A percentile compares a stretch with the other conserved stretches of the same genome.
These are phyloP conservation scores for Acanthoscelides obtectus DNA, from an alignment of 2,888 invertebrate genomes.

Conservation along the genomic window DNA sequence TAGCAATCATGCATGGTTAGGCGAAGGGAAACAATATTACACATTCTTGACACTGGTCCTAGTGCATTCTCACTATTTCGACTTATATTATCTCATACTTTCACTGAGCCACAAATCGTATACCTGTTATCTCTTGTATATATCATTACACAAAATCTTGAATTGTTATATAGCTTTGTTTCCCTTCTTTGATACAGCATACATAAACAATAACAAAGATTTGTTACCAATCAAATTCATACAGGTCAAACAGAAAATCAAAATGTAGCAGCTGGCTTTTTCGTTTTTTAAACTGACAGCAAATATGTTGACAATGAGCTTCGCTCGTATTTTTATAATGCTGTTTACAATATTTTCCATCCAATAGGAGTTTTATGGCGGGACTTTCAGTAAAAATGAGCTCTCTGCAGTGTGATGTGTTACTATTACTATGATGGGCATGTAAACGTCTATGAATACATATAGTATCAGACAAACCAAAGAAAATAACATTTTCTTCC, in stretches of 20 bases:
- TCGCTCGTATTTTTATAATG: background rate
- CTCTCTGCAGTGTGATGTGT: background rate
- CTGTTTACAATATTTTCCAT: background rate
- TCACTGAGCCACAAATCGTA: background rate
- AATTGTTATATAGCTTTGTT: background rate
- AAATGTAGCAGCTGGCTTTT: background rate
- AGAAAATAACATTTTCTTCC: too few species aligned
- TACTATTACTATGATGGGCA: background rate
- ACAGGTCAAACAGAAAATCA: background rate
- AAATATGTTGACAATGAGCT: background rate
- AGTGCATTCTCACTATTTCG: background rate
- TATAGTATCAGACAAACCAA: too few species aligned
- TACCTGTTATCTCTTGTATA: background rate
- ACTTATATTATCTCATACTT: background rate
- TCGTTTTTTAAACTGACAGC: background rate
- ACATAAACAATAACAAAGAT: background rate
- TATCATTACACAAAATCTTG: background rate
- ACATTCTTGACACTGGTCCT: background rate
- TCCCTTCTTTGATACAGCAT: background rate
- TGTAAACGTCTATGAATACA: too few species aligned
- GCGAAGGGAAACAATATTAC: background rate
- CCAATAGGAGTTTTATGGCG: background rate
- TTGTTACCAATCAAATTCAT: background rate
- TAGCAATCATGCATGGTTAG: background rate
- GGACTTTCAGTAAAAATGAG: background rate